Base-by-base conservation (phyloP, 2,888 invertebrate species). In the Monochamus alternatus region DNA sequence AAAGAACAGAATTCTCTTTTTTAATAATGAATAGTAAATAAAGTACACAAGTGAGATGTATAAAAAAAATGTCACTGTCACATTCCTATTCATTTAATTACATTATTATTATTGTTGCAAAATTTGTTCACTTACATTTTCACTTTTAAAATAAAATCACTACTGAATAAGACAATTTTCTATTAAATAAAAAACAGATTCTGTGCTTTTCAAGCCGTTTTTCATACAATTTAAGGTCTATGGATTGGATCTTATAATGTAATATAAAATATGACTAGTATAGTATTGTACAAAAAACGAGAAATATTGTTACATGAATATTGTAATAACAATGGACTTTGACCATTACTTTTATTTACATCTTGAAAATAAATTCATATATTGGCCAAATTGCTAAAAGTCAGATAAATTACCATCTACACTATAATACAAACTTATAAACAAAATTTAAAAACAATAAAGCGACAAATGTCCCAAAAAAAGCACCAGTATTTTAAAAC, bases 281-380 rank as follows among this genome's bases (percentile, higher is more conserved):
- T 38, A 64, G 10, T 55, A 55, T 44, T 64, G 64, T 64, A 64
- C 43, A 64, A 47, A 64, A 78, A 74, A 78, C 62, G 43, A 74
- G 64, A 71, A 76, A 75, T 51, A 47, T 43, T 70, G 52, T n/a
- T n/a, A 55, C 7, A 55, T 55, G n/a, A 55, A 8, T 22, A 55
- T 55, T 55, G n/a, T 38, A 38, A 7, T 38, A 38, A 38, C 38
- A 55, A 55, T 5, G 47, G 47, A 47, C 12, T 3, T 47, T 47
- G 47, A 10, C 12, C 47, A 47, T 38, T 38, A 38, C 38, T 38
- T 47, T 5, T 14, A 55, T 55, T n/a, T 55, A 55, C 55, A 55
- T 9, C 12, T 55, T 5, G 14, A 55, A 55, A 38, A 5, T 5
- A 38, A 38, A 38, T 5, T 38, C 14, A 14, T 8, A 51, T 8